Evolutionary conservation across 2,797 vertebrate genomes (phyloP), one percentile per base, ranked within the genome.

Genomic region (Rousettus madagascariensis): DNA sequence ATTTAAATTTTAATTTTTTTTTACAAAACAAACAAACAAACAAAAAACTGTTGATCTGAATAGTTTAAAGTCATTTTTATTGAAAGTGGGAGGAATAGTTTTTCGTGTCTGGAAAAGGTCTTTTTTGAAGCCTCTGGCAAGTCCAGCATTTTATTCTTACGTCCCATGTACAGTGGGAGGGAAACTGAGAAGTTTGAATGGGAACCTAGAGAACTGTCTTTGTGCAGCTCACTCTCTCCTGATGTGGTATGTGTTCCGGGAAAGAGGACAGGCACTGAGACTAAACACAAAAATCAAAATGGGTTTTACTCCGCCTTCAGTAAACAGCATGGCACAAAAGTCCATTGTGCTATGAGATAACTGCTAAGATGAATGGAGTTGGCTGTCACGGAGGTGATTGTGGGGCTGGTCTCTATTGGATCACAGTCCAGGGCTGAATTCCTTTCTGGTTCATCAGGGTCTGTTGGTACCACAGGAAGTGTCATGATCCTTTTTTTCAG

Each of bases 401-500:
- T 98, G 97, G 98, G 97, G 98, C 98, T 93, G 97, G 98, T 98
- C 98, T 98, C 99, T 99, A 99, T 99, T 99, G 98, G 98, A 98
- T 98, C 98, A 98, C 98, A 98, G 98, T 98, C 98, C 98, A 98
- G 98, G 98, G 98, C 98, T 98, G 98, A 99, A 99, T 99, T 99
- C 99, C 99, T 99, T 99, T 99, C 99, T 99, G 99, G 99, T 99
- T 99, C 99, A 99, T 99, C 99, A 99, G 99, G 99, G 99, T 99
- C 99, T 99, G 99, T 99, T 99, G 99, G 99, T 99, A 99, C 99
- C 99, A 99, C 99, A 99, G 99, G 99, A 99, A 99, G 99, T 99
- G 99, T 99, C 99, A 99, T 99, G 99, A 99, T 99, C 99, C 99
- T 99, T 99, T 99, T 99, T 99, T 99, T 99, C 99, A 98, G 98